Evolutionary conservation across 2,888 invertebrate species (phyloP), one percentile per base, ranked within the genome.

Genomic region (Melipona beecheii): DNA sequence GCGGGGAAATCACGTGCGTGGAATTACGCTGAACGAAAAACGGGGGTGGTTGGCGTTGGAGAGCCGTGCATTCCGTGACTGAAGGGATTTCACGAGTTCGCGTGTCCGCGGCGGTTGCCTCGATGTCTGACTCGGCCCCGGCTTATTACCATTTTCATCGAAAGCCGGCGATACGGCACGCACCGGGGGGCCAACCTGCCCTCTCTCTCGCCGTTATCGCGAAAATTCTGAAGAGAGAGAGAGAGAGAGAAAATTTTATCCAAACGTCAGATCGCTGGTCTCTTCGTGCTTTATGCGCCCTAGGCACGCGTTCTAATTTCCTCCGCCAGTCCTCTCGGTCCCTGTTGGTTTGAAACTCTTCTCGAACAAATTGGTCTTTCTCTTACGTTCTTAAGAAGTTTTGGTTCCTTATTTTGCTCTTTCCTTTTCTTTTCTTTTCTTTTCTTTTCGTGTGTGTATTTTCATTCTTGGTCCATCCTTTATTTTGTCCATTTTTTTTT

Each of bases 81-180:
- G 75, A 87, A 86, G 79, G 85, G 88, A 86, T 86, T 88, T 85
- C 78, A 76, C 60, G 52, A 78, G 85, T 65, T 87, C 60, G 88
- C 88, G 88, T 88, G 88, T 84, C 78, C 73, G 43, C 66, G 75
- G 52, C 56, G 31, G 19, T 75, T 50, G 65, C 83, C 69, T n/a
- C 79, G 52, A 83, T 72, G 86, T 86, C 88, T 78, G 86, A 78
- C 83, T 86, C 69, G 87, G 15, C n/a, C 66, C 70, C 31, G 58
- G 82, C 87, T 87, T 87, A 88, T 88, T 88, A 88, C 85, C 88
- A 86, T 88, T 88, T 83, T 78, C 85, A 88, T 85, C 83, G 84
- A 75, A 78, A 58, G 27, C 60, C 15, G 66, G 11, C 76, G 87
- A 87, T 85, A 87, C 74, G 62, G 60, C 87, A 87, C 87, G 87